A percentile compares a stretch with the other conserved stretches of the same genome.
Evolutionary conservation across 2,797 vertebrate genomes (phyloP).

Genomic region (Anas bahamensis): DNA sequence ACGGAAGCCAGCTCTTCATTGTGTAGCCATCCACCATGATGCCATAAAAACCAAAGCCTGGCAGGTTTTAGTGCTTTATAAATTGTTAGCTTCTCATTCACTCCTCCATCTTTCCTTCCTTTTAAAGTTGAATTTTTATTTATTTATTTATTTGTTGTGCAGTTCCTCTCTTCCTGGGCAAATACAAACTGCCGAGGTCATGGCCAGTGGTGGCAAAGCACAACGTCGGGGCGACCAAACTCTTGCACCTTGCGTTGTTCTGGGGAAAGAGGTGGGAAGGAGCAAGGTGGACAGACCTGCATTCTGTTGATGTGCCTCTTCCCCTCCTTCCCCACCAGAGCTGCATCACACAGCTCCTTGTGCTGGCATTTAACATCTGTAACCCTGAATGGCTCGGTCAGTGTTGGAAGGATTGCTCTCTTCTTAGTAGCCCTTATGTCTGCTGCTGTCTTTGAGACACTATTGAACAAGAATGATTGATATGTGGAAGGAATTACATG

Average conservation of each 20-base stretch:
- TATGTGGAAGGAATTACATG: not conserved
- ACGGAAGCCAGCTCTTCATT: constrained; percentile 19
- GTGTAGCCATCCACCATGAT: constrained; percentile 8
- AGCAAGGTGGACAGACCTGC: not conserved
- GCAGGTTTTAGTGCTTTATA: not conserved
- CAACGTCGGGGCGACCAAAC: not conserved
- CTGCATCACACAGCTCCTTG: not conserved
- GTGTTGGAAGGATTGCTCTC: not conserved
- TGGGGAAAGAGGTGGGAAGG: not conserved
- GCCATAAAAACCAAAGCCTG: constrained; percentile 23
- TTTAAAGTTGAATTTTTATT: not conserved
- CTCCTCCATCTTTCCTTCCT: not conserved
- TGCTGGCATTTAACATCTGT: not conserved
- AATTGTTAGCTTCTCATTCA: constrained; percentile 15
- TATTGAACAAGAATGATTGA: not conserved
- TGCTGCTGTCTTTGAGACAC: not conserved
- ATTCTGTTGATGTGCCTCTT: not conserved
- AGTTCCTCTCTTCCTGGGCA: not conserved
- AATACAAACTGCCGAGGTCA: constrained; percentile 13
- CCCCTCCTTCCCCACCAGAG: not conserved
- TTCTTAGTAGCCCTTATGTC: not conserved
- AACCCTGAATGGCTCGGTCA: not conserved
- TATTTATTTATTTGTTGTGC: not conserved
- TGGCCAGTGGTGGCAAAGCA: not conserved
- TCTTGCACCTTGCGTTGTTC: not conserved